These are phyloP conservation scores for Morelia viridis DNA, from an alignment of 2,797 vertebrate species.

Conservation along the genomic window DNA sequence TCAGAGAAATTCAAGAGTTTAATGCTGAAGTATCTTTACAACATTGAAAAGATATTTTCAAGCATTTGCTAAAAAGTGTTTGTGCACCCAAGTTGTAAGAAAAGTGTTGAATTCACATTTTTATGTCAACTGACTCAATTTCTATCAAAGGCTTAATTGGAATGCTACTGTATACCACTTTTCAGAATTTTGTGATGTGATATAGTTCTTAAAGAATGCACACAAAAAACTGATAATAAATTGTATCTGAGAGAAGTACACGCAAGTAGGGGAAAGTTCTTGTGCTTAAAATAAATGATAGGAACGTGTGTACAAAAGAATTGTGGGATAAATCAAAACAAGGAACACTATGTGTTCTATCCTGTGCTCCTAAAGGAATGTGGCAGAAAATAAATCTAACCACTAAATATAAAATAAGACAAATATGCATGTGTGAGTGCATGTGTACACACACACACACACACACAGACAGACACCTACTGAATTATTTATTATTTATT, in stretches of 20 bases:
- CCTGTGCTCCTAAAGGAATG: background rate
- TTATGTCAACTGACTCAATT: background rate
- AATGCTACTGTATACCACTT: background rate
- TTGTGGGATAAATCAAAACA: background rate
- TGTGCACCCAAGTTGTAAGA: background rate
- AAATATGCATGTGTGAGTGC: background rate
- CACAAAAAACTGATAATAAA: background rate
- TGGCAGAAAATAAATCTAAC: background rate
- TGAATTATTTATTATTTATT: background rate
- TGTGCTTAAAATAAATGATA: background rate
- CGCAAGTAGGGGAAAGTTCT: background rate
- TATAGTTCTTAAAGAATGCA: background rate
- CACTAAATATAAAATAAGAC: background rate
- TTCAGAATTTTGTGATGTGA: background rate
- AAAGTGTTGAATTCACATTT: background rate
- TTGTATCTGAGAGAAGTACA: background rate
- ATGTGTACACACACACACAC: accelerated
- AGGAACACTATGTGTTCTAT: background rate
- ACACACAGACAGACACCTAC: background rate
- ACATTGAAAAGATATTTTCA: background rate
- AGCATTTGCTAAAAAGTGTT: background rate
- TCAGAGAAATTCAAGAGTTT: background rate
- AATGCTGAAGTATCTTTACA: background rate
- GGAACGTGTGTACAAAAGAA: background rate
- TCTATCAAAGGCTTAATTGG: background rate